Evolutionary conservation across 2,797 vertebrate genomes (phyloP), one percentile per base, ranked within the genome.

Genomic region (Manis crassicaudata): DNA sequence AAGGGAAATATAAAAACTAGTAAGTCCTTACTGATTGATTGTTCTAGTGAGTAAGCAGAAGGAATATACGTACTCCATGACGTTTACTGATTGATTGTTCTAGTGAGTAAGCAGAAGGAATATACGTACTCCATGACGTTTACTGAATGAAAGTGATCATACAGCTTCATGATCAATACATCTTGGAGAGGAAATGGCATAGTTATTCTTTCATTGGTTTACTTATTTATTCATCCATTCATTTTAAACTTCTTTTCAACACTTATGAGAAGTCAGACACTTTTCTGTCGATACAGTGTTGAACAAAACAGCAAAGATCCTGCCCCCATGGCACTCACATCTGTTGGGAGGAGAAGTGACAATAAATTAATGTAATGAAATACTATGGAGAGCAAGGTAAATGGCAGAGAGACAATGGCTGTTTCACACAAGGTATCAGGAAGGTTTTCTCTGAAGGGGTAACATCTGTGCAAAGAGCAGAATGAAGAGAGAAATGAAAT

Each of bases 91-190:
- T n/a, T n/a, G n/a, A n/a, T n/a, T n/a, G n/a, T n/a, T n/a, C 68
- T 81, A 93, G 20, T 77, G 67, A 82, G 25, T 43, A 88, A 92
- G n/a, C 4, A 0, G 21, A 76, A 90, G 43, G 6, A 7, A 25
- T 37, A 5, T 43, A 12, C 73, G 2, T 60, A 52, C 35, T 80
- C 25, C 50, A 3, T 50, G 73, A 54, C 35, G 79, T 92, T 54
- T 73, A 73, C 40, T 89, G 13, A 82, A 37, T 86, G 76, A 40
- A 83, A 43, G 13, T 68, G 54, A 80, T 43, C 21, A 65, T 16
- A 70, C 23, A 88, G 21, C 14, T 90, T 80, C 58, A 94, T 97
- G 92, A 97, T 60, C 54, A 98, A 96, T 79, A 93, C 20, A 52
- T 5, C 13, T 56, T 68, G 2, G 11, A 87, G 29, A 82, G 32